Evolutionary conservation across 2,797 vertebrate genomes (phyloP).

Genomic region (Siniperca undulata): DNA sequence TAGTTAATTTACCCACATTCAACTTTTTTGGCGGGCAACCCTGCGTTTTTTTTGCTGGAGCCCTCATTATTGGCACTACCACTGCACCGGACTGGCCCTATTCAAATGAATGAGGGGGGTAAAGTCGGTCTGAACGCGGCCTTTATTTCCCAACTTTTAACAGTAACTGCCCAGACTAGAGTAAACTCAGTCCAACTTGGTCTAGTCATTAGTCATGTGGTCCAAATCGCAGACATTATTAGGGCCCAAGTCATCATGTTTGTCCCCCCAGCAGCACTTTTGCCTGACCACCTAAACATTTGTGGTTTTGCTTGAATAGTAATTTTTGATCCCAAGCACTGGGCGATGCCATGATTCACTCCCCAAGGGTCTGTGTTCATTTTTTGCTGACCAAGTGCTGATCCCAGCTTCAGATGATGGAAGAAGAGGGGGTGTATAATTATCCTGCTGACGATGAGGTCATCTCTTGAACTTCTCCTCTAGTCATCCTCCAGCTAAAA

Average conservation of each 20-base stretch:
- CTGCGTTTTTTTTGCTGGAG: background rate
- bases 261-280: background rate
- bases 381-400: conserved; percentile 62
- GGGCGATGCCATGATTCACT: conserved; percentile 27
- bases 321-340: conserved; percentile 16
- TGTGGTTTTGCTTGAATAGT: conserved; percentile 30
- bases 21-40: background rate
- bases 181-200: background rate
- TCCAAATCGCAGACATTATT: background rate
- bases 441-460: conserved; percentile 54
- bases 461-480: conserved; percentile 41
- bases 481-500: conserved; percentile 10
- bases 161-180: background rate
- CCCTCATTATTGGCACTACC: background rate
- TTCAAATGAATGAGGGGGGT: background rate
- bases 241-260: conserved; percentile 28
- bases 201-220: background rate
- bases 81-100: too few species aligned
- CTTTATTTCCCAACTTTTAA: background rate
- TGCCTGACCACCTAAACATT: conserved; percentile 12
- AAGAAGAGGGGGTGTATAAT: conserved; percentile 22
- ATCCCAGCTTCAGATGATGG: conserved; percentile 40
- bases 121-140: background rate
- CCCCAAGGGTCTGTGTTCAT: background rate
- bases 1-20: background rate